phyloP scores from a whole-genome alignment of 1,140 invertebrate genomes.

The Meloidogyne exigua region DNA sequence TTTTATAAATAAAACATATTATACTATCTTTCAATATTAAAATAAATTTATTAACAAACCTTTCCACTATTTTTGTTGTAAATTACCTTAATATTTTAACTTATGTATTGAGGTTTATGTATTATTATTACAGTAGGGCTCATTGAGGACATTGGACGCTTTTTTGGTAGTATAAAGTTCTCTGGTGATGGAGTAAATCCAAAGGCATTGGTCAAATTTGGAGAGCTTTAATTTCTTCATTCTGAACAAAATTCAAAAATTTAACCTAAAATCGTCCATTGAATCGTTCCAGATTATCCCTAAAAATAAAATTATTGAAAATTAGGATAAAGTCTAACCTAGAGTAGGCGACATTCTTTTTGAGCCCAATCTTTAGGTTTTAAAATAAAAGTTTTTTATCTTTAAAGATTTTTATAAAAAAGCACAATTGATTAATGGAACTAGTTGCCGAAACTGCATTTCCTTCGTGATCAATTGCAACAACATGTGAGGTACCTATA shows the following conservation, averaged over 20 bases:
- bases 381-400: slow-evolving; percentile 34
- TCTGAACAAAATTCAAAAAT: background rate
- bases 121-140: slow-evolving; percentile 70
- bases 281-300: slow-evolving; percentile 84
- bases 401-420: slow-evolving; percentile 12
- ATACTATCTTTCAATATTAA: background rate
- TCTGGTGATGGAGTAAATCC: slow-evolving; percentile 73
- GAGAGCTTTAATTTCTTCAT: slow-evolving; percentile 26
- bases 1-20: no score
- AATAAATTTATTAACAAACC: slow-evolving; percentile 62
- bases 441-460: slow-evolving; percentile 88
- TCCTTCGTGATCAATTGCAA: slow-evolving; percentile 79
- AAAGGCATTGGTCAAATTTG: slow-evolving; percentile 72
- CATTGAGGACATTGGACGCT: slow-evolving; percentile 85
- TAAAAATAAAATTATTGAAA: background rate
- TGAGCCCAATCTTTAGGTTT: slow-evolving; percentile 72
- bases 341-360: slow-evolving; percentile 70
- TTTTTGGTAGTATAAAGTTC: slow-evolving; percentile 77
- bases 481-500: slow-evolving; percentile 82
- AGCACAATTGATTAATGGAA: slow-evolving; percentile 74
- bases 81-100: slow-evolving; percentile 69
- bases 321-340: slow-evolving; percentile 59
- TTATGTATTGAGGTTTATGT: background rate
- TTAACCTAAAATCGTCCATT: slow-evolving; percentile 82
- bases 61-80: slow-evolving; percentile 73